Conservation (phyloP, 2,888 invertebrate genomes). For the Pachycephus smyrnensis region DNA sequence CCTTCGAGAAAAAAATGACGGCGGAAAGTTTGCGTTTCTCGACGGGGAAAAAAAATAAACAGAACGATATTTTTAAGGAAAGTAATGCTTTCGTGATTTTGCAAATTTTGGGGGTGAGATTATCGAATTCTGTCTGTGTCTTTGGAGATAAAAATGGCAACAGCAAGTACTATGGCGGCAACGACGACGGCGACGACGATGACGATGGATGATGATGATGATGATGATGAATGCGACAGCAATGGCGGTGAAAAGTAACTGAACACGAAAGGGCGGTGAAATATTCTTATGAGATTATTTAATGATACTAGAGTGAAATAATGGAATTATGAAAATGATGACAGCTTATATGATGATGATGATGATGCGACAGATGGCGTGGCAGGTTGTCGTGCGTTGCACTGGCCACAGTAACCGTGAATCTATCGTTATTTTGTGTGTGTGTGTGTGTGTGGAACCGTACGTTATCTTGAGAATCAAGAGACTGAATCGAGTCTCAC, state of each 20-base stretch:
- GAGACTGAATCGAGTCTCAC: neutral
- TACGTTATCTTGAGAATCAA: neutral
- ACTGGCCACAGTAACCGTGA: neutral
- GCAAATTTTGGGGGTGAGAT: neutral
- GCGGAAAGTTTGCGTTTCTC: neutral
- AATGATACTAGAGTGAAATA: neutral
- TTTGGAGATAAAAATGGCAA: neutral
- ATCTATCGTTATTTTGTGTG: neutral
- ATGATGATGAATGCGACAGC: neutral
- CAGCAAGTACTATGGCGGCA: neutral
- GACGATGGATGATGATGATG: too few relatives aligned
- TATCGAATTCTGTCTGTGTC: neutral
- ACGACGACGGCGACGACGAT: neutral
- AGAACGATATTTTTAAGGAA: neutral
- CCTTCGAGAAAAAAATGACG: neutral
- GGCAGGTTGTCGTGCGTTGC: neutral
- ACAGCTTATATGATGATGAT: neutral
- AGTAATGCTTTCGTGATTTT: neutral
- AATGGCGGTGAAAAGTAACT: neutral
- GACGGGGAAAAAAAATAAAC: neutral
- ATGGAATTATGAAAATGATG: neutral
- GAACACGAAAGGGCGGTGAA: neutral
- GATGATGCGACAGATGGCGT: neutral
- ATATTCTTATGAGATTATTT: neutral
- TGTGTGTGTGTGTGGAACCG: too few relatives aligned